Evolutionary conservation across 2,797 vertebrate species (phyloP).

Genomic region (Saxicola maurus): DNA sequence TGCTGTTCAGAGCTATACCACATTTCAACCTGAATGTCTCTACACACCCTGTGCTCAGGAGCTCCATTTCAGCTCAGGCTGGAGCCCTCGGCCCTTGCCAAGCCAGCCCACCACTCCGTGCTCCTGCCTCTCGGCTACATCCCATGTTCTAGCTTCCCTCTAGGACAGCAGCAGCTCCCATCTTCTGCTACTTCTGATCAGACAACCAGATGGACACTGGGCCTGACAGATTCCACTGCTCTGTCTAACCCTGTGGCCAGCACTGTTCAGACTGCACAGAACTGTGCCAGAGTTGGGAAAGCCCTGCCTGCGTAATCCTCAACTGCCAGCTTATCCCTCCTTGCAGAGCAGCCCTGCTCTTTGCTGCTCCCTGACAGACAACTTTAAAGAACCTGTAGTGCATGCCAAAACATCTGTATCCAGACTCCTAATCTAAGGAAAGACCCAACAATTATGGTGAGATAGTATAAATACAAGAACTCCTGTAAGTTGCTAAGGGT

Average conservation of each 20-base stretch:
- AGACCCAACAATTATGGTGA: background rate
- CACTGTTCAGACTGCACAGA: fast-evolving
- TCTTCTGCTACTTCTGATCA: background rate
- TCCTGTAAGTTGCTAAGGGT: background rate
- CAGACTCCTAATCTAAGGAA: background rate
- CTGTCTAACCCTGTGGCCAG: background rate
- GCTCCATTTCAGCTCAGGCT: background rate
- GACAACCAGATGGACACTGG: fast-evolving
- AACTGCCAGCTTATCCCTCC: background rate
- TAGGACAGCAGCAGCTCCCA: background rate
- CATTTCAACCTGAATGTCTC: background rate
- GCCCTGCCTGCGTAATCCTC: fast-evolving
- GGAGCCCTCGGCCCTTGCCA: background rate
- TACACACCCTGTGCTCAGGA: background rate
- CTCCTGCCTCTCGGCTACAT: fast-evolving
- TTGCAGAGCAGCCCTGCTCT: background rate
- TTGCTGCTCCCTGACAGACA: background rate
- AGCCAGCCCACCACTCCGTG: background rate
- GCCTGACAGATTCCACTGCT: background rate
- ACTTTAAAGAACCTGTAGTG: background rate
- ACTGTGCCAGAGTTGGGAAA: fast-evolving
- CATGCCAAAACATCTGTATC: fast-evolving
- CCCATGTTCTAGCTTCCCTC: background rate
- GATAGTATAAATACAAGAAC: background rate
- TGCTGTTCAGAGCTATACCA: background rate